Percentiles rank a stretch among this genome's conserved stretches.
Conservation (phyloP, 1,140 invertebrate species). For the Hylaeus anthracinus region DNA sequence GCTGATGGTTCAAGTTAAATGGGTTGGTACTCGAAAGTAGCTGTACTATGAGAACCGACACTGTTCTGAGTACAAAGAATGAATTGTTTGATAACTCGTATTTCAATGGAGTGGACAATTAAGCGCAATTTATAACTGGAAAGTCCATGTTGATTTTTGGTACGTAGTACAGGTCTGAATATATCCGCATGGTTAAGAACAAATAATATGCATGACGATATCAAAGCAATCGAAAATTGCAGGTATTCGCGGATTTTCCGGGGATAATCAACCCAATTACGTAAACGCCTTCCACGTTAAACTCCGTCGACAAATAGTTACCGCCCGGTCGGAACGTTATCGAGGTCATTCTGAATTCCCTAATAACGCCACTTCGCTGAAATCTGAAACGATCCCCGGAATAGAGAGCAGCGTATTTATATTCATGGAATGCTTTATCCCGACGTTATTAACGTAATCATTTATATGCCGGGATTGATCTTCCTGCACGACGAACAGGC, state of each 20-base stretch:
- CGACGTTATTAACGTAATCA: constrained; percentile 30
- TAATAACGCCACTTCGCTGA: constrained; percentile 30
- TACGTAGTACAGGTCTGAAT: no score
- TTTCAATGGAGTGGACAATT: no score
- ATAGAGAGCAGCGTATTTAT: constrained; percentile 23
- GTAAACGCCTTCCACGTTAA: neutral
- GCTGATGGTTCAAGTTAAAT: no score
- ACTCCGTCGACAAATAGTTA: neutral
- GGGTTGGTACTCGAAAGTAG: no score
- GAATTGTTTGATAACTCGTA: no score
- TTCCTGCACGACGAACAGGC: constrained; percentile 39
- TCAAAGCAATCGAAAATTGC: neutral
- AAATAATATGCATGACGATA: neutral
- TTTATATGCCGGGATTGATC: constrained; percentile 41
- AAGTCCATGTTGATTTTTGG: no score
- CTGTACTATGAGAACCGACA: no score
- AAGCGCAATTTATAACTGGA: no score
- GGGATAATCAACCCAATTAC: neutral
- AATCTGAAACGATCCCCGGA: neutral
- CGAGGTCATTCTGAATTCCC: constrained; percentile 6
- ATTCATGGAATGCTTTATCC: constrained; percentile 42
- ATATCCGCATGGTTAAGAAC: no score
- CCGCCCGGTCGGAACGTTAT: neutral
- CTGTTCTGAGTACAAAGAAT: no score
- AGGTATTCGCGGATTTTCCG: neutral